Evolutionary conservation across 2,888 invertebrate species (phyloP), one percentile per base, ranked within the genome.

Genomic region (Elaeidobius kamerunicus): DNA sequence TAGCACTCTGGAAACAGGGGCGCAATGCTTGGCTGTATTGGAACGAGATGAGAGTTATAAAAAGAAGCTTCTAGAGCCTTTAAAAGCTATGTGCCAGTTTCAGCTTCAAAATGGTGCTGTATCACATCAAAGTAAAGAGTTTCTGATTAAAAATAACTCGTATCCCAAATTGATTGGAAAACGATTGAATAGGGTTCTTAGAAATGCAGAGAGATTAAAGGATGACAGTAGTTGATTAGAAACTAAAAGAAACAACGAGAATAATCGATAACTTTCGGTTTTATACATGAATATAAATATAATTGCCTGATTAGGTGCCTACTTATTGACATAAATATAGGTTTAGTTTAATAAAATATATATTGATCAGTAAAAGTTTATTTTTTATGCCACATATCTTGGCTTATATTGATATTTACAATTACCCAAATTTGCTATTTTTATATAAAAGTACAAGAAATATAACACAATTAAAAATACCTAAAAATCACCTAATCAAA

Each of bases 91-190:
- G 32, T 95, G 95, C 71, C 79, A 85, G 68, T 91, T 84, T 75
- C 95, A 96, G 69, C 72, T 96, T 52, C 79, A 86, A 61, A 91
- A 94, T 75, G 96, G 96, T 9, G 95, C 95, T 23, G 91, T 93
- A 0, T 87, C 88, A 32, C 95, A 96, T 73, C 90, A 94, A 66
- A 94, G 93, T 62, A 94, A 92, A 74, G 92, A 94, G 69, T 91
- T 84, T 75, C 78, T 88, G 60, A 83, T 93, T 47, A 88, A 85
- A 73, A 87, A 85, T 60, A 85, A 85, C 66, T 79, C 79, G 60
- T 89, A 90, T 75, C 88, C 88, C 1, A 89, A 89, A 69, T 74
- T 86, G 51, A 86, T 90, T 64, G 90, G 90, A 1, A 87, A 85
- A 71, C 76, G 90, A 62, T 75, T 91, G n/a, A 81, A 81, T 64